Conservation (phyloP, 2,888 invertebrate genomes). For the Chamaedrilus cognettii region DNA sequence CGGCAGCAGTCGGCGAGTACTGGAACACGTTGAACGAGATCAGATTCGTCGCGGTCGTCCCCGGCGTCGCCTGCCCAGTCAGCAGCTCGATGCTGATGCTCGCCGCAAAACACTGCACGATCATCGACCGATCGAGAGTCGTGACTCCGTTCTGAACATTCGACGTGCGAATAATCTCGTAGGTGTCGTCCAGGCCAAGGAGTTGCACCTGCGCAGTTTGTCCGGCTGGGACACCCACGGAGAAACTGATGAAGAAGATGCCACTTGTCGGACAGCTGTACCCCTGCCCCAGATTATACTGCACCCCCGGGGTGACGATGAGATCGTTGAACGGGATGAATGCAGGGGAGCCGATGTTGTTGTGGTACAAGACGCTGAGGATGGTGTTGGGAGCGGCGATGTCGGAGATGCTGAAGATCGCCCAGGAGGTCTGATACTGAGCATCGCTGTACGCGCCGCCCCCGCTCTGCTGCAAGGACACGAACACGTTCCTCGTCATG, state of each 20-base stretch:
- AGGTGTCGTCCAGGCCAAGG: constrained; percentile 3
- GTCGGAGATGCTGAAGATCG: constrained; percentile 22
- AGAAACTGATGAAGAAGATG: constrained; percentile 22
- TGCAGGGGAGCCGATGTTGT: background rate
- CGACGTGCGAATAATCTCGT: constrained; percentile 8
- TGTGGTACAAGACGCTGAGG: background rate
- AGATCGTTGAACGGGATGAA: constrained; percentile 14
- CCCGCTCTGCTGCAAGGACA: constrained; percentile 3
- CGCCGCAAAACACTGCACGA: constrained; percentile 15
- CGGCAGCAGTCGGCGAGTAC: background rate
- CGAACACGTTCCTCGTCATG: constrained; percentile 14
- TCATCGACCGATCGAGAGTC: constrained; percentile 21
- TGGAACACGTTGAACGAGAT: constrained; percentile 24
- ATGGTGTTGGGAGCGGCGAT: background rate
- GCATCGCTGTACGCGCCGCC: constrained; percentile 8
- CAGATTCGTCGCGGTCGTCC: background rate
- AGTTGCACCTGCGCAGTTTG: constrained; percentile 4
- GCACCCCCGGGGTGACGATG: background rate
- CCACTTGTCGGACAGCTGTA: constrained; percentile 15
- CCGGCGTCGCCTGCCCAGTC: constrained; percentile 13
- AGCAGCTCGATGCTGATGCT: constrained; percentile 4
- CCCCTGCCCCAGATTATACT: constrained; percentile 14
- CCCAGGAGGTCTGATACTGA: constrained; percentile 20
- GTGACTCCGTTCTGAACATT: constrained; percentile 14
- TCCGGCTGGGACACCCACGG: constrained; percentile 21